These are phyloP conservation scores for Pristionchus mayeri DNA, from an alignment of 2,888 invertebrate species.

Conservation along the genomic window DNA sequence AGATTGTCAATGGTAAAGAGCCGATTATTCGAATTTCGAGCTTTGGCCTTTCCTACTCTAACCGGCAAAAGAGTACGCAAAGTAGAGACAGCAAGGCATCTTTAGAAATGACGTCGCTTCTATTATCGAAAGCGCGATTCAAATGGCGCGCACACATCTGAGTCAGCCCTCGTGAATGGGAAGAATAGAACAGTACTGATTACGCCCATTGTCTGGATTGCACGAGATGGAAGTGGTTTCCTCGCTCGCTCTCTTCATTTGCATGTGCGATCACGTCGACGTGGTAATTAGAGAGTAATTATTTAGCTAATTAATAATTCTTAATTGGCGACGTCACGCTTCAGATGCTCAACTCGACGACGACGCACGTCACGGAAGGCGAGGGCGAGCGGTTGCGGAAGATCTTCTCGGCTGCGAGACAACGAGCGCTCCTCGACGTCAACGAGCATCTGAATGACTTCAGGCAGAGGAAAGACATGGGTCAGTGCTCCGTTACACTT, in stretches of 20 bases:
- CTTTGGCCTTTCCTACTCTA: neutral
- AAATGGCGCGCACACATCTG: neutral
- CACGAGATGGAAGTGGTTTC: constrained; percentile 28
- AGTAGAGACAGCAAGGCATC: no score
- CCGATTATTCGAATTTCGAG: no score
- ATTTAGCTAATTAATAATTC: no score
- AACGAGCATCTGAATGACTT: constrained; percentile 87
- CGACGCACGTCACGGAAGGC: constrained; percentile 63
- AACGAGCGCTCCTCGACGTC: constrained; percentile 87
- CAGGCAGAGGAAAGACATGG: constrained; percentile 84
- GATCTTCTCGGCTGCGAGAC: constrained; percentile 89
- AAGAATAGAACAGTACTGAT: neutral
- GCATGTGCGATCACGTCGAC: neutral
- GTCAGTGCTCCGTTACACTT: constrained; percentile 50
- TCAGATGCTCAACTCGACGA: constrained; percentile 73
- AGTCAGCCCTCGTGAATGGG: constrained; percentile 1
- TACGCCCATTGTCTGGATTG: neutral
- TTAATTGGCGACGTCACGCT: constrained; percentile 53
- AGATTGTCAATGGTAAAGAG: no score
- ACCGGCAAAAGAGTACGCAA: no score
- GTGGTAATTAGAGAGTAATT: neutral
- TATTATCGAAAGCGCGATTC: neutral
- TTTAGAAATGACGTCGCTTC: constrained; percentile 4
- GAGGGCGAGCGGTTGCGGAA: constrained; percentile 75
- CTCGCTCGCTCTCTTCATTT: neutral